A percentile compares a stretch with the other conserved stretches of the same genome.
These are phyloP conservation scores for Cantharis rustica DNA, from an alignment of 2,888 invertebrate genomes.

Conservation along the genomic window DNA sequence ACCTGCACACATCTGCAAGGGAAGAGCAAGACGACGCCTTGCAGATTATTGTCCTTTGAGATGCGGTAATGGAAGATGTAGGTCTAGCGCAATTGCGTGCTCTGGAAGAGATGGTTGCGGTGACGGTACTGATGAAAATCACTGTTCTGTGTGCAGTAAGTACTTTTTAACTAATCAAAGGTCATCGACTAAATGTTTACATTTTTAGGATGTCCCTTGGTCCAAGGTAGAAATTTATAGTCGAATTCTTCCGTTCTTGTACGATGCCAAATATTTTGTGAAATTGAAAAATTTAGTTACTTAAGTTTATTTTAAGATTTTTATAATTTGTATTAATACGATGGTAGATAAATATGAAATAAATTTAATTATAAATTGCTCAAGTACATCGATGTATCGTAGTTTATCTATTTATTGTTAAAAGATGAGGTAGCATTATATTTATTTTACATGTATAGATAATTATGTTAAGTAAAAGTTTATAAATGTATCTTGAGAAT, in stretches of 20 bases:
- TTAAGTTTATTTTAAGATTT: constrained; percentile 7
- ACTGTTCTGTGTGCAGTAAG: constrained; percentile 88
- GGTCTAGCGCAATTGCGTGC: constrained; percentile 87
- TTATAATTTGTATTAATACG: background rate
- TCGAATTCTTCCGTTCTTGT: constrained; percentile 3
- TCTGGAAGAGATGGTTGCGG: constrained; percentile 91
- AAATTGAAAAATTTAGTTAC: constrained; percentile 11
- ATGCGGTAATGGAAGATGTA: constrained; percentile 85
- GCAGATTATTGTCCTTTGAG: constrained; percentile 78
- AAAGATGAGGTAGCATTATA: constrained; percentile 3
- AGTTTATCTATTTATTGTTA: constrained; percentile 18
- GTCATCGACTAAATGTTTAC: constrained; percentile 5
- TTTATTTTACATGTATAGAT: background rate
- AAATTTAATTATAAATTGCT: constrained; percentile 10
- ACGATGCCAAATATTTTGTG: constrained; percentile 34
- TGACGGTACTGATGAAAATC: constrained; percentile 85
- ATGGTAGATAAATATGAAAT: constrained; percentile 1
- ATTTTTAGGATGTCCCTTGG: constrained; percentile 40
- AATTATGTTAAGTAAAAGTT: background rate
- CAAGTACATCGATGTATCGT: constrained; percentile 12
- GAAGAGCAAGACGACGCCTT: constrained; percentile 58
- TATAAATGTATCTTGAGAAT: background rate
- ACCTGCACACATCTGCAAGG: constrained; percentile 76
- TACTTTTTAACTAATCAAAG: constrained; percentile 43
- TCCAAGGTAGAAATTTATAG: constrained; percentile 34